Percentiles rank a stretch among this genome's conserved stretches.
These are phyloP conservation scores for Pseudotriccus pelzelni DNA, from an alignment of 2,797 vertebrate species.

Conservation along the genomic window DNA sequence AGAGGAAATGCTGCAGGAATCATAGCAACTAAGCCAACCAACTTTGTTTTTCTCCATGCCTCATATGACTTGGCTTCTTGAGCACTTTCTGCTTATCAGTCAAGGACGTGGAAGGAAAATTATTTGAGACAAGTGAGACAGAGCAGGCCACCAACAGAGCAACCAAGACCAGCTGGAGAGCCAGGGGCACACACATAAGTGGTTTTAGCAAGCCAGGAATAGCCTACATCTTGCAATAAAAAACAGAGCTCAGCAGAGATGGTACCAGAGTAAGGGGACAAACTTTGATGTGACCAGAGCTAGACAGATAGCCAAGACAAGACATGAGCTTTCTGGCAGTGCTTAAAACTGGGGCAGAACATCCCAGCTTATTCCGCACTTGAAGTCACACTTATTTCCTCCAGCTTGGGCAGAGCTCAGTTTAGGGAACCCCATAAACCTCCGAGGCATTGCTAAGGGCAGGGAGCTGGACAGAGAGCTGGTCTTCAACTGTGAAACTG, in stretches of 20 bases:
- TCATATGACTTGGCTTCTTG: not conserved
- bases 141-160: not conserved
- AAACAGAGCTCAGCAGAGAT: not conserved
- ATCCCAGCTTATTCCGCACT: not conserved
- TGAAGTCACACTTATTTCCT: not conserved
- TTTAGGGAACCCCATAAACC: not conserved
- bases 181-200: not conserved
- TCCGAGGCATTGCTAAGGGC: not conserved
- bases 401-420: not conserved
- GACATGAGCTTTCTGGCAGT: not conserved
- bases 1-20: not conserved
- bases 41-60: not conserved
- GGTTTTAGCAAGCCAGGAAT: not conserved
- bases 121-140: rapidly evolving
- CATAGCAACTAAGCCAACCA: not conserved
- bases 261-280: not conserved
- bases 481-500: not conserved
- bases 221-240: not conserved
- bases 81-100: not conserved
- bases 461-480: not conserved
- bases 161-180: not conserved
- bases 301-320: not conserved
- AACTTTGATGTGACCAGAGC: not conserved
- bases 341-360: not conserved
- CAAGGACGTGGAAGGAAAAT: not conserved